A percentile compares a stretch with the other conserved stretches of the same genome.
Evolutionary conservation across 2,888 invertebrate species (phyloP).

Genomic region (Thalpophila matura): DNA sequence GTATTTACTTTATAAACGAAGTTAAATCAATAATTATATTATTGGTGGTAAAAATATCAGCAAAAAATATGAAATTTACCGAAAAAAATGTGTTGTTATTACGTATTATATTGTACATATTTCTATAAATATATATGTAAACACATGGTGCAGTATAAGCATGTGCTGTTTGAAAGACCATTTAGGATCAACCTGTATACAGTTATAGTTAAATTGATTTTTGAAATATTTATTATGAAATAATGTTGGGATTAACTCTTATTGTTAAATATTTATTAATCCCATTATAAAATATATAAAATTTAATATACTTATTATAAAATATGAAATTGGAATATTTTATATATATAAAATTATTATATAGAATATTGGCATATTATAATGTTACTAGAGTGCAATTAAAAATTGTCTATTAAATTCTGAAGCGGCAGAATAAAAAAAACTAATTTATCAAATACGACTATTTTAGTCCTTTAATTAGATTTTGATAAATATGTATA

Average conservation of each 20-base stretch:
- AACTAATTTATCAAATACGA: too few species aligned
- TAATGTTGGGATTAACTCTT: slow-evolving; percentile 22
- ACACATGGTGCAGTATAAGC: too few species aligned
- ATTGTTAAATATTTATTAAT: slow-evolving; percentile 10
- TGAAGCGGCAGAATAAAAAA: background rate
- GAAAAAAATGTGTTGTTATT: too few species aligned
- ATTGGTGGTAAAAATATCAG: background rate
- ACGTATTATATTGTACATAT: too few species aligned
- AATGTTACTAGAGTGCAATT: slow-evolving; percentile 5
- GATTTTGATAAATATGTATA: background rate
- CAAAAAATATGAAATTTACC: too few species aligned
- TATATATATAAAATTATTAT: slow-evolving; percentile 24
- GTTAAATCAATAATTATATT: too few species aligned
- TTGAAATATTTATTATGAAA: slow-evolving; percentile 12
- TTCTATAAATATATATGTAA: too few species aligned
- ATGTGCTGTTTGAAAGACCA: background rate
- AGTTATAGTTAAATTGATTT: too few species aligned
- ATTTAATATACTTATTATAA: slow-evolving; percentile 13
- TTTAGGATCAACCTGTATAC: too few species aligned
- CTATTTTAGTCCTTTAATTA: background rate
- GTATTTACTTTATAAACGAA: too few species aligned
- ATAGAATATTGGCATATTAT: slow-evolving; percentile 2
- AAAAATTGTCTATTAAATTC: background rate
- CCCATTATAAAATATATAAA: slow-evolving; percentile 6
- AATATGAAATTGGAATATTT: slow-evolving; percentile 19